These are phyloP conservation scores for Menura novaehollandiae DNA, from an alignment of 2,113 vertebrate genomes.

Conservation along the genomic window DNA sequence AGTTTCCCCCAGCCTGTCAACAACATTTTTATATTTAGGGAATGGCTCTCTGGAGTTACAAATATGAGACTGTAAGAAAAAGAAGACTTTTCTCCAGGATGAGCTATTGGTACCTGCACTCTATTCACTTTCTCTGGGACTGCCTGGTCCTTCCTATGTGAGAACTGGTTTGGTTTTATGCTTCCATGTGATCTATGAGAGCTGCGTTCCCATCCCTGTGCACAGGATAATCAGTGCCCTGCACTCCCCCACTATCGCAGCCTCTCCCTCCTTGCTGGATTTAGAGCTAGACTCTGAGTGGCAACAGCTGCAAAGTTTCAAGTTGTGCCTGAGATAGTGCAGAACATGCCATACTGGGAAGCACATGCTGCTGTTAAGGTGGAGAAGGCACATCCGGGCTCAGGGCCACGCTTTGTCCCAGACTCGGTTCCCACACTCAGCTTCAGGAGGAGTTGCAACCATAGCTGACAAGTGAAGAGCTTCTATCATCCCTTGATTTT, in stretches of 20 bases:
- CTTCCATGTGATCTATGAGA: background rate
- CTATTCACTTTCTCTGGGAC: background rate
- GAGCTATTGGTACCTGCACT: background rate
- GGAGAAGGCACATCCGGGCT: conserved; percentile 37
- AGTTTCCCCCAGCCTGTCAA: background rate
- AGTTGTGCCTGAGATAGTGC: conserved; percentile 43
- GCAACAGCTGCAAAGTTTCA: conserved; percentile 65
- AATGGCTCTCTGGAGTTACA: background rate
- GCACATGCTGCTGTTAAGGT: conserved; percentile 51
- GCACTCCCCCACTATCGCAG: background rate
- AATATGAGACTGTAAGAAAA: background rate
- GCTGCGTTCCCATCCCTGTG: background rate
- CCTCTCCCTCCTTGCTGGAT: conserved; percentile 4
- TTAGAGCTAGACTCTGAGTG: conserved; percentile 6
- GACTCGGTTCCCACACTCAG: background rate
- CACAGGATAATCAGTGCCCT: background rate
- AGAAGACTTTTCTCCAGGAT: background rate
- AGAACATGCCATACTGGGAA: conserved; percentile 51
- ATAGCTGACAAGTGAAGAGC: background rate
- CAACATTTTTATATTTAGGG: background rate
- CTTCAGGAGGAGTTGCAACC: background rate
- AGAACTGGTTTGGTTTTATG: background rate
- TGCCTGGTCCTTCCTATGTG: background rate
- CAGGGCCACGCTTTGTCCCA: background rate
- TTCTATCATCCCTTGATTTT: conserved; percentile 9